These are phyloP conservation scores for Pteronura brasiliensis DNA, from an alignment of 2,113 vertebrate genomes.

Conservation along the genomic window DNA sequence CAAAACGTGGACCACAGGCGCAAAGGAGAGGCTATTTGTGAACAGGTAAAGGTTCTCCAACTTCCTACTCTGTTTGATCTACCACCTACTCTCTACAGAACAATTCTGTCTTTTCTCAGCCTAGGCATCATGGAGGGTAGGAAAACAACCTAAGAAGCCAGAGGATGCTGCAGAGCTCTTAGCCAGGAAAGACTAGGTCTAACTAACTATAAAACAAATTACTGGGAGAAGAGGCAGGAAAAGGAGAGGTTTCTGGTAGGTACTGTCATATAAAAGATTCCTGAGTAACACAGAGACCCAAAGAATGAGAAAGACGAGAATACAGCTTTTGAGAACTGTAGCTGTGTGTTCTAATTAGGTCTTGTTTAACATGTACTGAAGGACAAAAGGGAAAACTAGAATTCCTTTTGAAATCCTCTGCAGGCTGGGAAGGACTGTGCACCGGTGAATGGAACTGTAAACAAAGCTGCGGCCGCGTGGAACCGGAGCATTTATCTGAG, in stretches of 20 bases:
- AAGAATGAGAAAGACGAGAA: background rate
- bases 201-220: background rate
- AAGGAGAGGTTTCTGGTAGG: no score
- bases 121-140: background rate
- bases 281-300: background rate
- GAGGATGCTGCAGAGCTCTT: background rate
- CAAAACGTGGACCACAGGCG: fast-evolving
- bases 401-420: background rate
- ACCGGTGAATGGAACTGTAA: background rate
- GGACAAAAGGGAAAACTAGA: background rate
- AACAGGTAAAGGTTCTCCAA: background rate
- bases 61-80: background rate
- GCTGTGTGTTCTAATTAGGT: background rate
- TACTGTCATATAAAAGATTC: background rate
- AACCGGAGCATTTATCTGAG: no score
- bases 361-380: background rate
- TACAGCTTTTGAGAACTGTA: background rate
- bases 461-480: background rate
- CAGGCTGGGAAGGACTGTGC: background rate
- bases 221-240: background rate
- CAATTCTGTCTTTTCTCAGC: background rate
- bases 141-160: background rate
- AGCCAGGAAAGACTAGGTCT: background rate
- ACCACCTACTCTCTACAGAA: background rate
- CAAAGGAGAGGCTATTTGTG: background rate